These are phyloP conservation scores for Melanerpes aurifrons DNA, from an alignment of 2,113 vertebrate species.

Conservation along the genomic window DNA sequence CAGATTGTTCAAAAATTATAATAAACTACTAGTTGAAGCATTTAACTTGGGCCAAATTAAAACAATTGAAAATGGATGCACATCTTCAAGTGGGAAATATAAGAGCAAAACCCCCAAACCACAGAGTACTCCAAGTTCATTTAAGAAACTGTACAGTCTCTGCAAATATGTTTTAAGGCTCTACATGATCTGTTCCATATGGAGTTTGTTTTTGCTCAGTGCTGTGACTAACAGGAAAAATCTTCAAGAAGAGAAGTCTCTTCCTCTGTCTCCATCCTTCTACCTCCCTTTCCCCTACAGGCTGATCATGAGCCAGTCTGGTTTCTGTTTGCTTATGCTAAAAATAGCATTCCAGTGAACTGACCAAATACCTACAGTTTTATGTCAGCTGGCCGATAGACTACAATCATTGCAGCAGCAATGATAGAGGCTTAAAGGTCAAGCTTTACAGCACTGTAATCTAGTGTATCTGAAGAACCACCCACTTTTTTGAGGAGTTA, in stretches of 20 bases:
- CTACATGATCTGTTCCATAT: conserved; percentile 62
- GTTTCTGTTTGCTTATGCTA: conserved; percentile 50
- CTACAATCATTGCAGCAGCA: not conserved
- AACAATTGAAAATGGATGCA: conserved; percentile 12
- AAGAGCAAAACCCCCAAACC: conserved; percentile 1
- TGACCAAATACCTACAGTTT: conserved; percentile 14
- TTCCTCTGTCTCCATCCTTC: conserved; percentile 45
- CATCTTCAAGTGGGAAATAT: not conserved
- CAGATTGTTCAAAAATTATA: not conserved
- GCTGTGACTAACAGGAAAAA: conserved; percentile 68
- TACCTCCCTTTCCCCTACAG: conserved; percentile 29
- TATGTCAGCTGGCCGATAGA: not conserved
- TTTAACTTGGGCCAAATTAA: conserved; percentile 1
- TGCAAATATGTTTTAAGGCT: conserved; percentile 54
- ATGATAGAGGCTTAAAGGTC: not conserved
- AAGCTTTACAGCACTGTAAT: not conserved
- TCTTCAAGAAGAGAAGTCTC: conserved; percentile 51
- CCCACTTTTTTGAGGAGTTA: not conserved
- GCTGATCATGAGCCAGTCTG: conserved; percentile 19
- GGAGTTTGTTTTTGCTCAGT: conserved; percentile 48
- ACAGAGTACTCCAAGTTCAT: conserved; percentile 25
- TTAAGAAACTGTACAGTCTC: conserved; percentile 27
- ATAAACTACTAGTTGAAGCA: conserved; percentile 2
- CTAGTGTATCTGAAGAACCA: not conserved
- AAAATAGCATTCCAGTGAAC: conserved; percentile 10